These are phyloP conservation scores for Gallinago paraguaiae DNA, from an alignment of 2,113 vertebrate genomes.

Conservation along the genomic window DNA sequence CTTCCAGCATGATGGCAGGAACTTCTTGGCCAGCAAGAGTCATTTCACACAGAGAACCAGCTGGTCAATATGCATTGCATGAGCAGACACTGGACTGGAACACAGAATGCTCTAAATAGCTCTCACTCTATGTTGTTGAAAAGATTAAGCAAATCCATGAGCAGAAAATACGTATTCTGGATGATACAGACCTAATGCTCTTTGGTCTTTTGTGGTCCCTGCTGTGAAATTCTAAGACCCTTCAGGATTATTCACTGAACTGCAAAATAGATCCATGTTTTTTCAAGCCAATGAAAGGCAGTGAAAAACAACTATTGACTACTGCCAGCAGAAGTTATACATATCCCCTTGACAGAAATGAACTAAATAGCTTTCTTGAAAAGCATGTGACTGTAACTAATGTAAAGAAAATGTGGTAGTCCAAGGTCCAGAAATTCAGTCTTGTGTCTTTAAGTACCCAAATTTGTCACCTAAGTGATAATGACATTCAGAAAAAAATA, in stretches of 20 bases:
- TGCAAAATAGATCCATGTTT: not conserved
- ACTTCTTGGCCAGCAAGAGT: not conserved
- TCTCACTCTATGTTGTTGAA: not conserved
- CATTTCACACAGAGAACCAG: not conserved
- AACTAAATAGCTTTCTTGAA: not conserved
- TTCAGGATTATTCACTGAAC: conserved; percentile 7
- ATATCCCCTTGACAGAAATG: not conserved
- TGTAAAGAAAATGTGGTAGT: not conserved
- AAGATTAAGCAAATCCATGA: conserved; percentile 47
- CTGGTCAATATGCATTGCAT: not conserved
- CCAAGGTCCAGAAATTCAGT: not conserved
- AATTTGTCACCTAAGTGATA: not conserved
- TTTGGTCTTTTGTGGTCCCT: not conserved
- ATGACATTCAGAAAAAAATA: not conserved
- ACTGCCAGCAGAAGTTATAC: not conserved
- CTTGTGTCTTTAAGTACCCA: not conserved
- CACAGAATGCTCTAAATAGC: not conserved
- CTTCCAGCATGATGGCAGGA: not conserved
- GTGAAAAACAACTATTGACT: conserved; percentile 2
- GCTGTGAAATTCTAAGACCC: not conserved
- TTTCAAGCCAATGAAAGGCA: not conserved
- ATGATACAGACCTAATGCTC: not conserved
- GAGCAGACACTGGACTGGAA: not conserved
- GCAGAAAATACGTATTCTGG: conserved; percentile 22
- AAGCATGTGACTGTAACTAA: not conserved